A percentile compares a stretch with the other conserved stretches of the same genome.
These are phyloP conservation scores for Cynodonichthys magdalenae DNA, from an alignment of 2,797 vertebrate genomes.

Conservation along the genomic window DNA sequence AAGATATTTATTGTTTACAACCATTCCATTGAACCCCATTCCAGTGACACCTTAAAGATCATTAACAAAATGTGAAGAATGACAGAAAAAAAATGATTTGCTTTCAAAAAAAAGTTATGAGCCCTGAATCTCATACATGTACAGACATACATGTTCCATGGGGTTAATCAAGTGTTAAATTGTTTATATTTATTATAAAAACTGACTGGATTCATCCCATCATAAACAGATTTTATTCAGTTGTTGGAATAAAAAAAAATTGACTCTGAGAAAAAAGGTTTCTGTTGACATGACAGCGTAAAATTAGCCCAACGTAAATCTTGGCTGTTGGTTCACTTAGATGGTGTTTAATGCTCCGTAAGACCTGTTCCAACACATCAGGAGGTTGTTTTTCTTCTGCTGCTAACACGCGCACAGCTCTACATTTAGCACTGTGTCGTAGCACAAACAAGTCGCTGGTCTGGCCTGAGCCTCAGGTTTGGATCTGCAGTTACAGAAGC, in stretches of 20 bases:
- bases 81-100: too few relatives aligned
- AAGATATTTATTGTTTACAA: too few relatives aligned
- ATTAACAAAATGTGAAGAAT: too few relatives aligned
- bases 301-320: neutral
- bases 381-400: slow-evolving; percentile 15
- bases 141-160: too few relatives aligned
- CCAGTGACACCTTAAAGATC: too few relatives aligned
- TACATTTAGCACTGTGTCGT: slow-evolving; percentile 30
- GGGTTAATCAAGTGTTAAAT: too few relatives aligned
- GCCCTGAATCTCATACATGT: too few relatives aligned
- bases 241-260: neutral
- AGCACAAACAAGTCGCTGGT: slow-evolving; percentile 17
- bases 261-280: neutral
- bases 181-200: too few relatives aligned
- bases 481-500: slow-evolving; percentile 22
- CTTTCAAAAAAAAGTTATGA: too few relatives aligned
- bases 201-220: too few relatives aligned
- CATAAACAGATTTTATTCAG: too few relatives aligned
- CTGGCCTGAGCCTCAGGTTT: slow-evolving; percentile 10
- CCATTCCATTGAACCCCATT: too few relatives aligned
- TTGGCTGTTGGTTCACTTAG: slow-evolving; percentile 1
- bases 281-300: neutral
- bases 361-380: slow-evolving; percentile 26
- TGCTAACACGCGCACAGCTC: slow-evolving; percentile 14
- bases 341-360: slow-evolving; percentile 2